Conservation (phyloP, 2,888 invertebrate species). For the Agonopterix alstromeriana region DNA sequence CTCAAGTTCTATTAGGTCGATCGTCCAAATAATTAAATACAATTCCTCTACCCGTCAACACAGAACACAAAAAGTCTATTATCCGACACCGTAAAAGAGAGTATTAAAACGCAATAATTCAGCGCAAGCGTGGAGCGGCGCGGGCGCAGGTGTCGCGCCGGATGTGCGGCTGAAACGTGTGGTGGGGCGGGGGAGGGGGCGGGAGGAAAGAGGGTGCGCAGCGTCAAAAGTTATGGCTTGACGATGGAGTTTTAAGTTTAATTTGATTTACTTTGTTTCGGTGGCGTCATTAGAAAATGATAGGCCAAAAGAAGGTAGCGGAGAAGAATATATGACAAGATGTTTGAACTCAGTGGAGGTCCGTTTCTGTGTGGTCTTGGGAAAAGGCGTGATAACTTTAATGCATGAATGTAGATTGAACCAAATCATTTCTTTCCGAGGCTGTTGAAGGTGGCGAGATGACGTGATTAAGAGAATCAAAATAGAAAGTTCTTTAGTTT, state of each 20-base stretch:
- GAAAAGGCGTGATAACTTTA: too few species aligned
- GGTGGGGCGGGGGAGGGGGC: constrained; percentile 10
- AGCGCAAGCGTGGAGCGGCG: constrained; percentile 30
- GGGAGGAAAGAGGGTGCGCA: constrained; percentile 33
- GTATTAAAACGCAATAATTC: constrained; percentile 68
- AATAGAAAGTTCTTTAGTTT: too few species aligned
- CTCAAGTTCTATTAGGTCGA: too few species aligned
- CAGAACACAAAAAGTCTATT: constrained; percentile 54
- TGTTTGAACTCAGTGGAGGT: too few species aligned
- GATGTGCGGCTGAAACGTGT: constrained; percentile 58
- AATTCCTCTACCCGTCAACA: constrained; percentile 40
- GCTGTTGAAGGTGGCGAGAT: too few species aligned
- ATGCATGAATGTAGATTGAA: too few species aligned
- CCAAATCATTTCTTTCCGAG: too few species aligned
- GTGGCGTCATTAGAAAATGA: background rate
- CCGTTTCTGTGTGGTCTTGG: too few species aligned
- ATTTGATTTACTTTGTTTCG: background rate
- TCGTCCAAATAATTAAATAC: constrained; percentile 27
- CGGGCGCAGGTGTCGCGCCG: constrained; percentile 69
- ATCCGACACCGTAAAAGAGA: constrained; percentile 45
- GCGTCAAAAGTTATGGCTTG: background rate
- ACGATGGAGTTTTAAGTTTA: background rate
- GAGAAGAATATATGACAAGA: too few species aligned
- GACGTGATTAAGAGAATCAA: too few species aligned
- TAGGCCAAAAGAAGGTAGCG: background rate